Conservation (phyloP, 1,140 invertebrate species). For the Pteromalus puparum region DNA sequence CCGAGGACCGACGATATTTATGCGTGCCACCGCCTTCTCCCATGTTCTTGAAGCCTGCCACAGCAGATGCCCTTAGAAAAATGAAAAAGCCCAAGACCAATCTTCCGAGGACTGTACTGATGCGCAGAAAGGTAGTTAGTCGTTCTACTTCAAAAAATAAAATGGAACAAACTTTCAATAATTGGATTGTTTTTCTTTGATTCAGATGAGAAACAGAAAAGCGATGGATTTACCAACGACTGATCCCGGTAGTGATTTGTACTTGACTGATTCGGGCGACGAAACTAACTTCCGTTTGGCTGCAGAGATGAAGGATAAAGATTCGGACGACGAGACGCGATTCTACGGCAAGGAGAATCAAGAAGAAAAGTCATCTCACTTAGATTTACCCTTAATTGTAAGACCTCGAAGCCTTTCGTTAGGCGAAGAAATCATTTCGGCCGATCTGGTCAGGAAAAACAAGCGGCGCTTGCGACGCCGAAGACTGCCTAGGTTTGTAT, state of each 20-base stretch:
- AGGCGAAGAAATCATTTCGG: conserved; percentile 71
- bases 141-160: not conserved
- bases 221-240: conserved; percentile 75
- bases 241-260: conserved; percentile 77
- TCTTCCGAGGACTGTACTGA: not conserved
- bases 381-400: conserved; percentile 60
- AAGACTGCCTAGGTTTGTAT: conserved; percentile 59
- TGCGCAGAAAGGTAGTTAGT: conserved; percentile 41
- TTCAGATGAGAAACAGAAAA: conserved; percentile 61
- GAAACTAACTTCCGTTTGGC: conserved; percentile 57
- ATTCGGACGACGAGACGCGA: conserved; percentile 33
- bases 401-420: conserved; percentile 76
- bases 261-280: conserved; percentile 73
- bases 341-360: conserved; percentile 17
- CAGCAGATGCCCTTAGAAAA: conserved; percentile 49
- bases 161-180: conserved; percentile 59
- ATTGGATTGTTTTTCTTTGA: not conserved
- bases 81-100: conserved; percentile 56
- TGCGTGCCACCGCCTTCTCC: conserved; percentile 78
- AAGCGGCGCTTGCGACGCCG: conserved; percentile 73
- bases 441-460: conserved; percentile 64
- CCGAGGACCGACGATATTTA: conserved; percentile 56
- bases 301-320: conserved; percentile 13
- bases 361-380: conserved; percentile 31
- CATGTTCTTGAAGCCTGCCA: conserved; percentile 53